phyloP scores from a whole-genome alignment of 2,113 vertebrate species.

The Ciconia boyciana region DNA sequence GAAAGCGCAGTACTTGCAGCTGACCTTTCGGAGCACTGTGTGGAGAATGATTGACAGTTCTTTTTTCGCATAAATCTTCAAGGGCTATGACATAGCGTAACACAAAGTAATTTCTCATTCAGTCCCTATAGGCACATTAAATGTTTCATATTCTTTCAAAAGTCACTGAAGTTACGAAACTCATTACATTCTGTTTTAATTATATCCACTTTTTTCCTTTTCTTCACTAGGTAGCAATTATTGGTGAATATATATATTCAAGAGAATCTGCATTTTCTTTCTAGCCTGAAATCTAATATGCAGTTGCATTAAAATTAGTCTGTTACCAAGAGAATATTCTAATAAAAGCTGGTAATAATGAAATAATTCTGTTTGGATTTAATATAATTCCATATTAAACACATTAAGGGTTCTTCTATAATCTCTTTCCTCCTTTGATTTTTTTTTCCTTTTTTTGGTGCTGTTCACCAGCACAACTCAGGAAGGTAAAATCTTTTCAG shows the following conservation, averaged over 20 bases:
- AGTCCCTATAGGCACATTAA: conserved; percentile 19
- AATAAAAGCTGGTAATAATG: conserved; percentile 61
- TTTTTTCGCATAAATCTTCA: neutral
- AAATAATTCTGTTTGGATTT: conserved; percentile 60
- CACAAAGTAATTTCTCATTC: conserved; percentile 4
- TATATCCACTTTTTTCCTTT: neutral
- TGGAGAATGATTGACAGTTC: neutral
- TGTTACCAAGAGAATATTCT: conserved; percentile 62
- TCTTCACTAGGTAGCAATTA: conserved; percentile 30
- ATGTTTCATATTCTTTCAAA: conserved; percentile 39
- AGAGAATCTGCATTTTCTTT: conserved; percentile 47
- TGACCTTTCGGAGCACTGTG: neutral
- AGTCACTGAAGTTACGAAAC: conserved; percentile 53
- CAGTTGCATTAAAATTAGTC: conserved; percentile 52
- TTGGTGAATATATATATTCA: conserved; percentile 17
- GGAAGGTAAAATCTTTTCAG: neutral
- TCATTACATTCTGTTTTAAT: conserved; percentile 47
- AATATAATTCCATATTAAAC: conserved; percentile 63
- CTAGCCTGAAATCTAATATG: conserved; percentile 53
- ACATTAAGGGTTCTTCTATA: neutral
- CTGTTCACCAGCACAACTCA: neutral
- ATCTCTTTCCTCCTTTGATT: neutral
- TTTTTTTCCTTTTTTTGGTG: neutral
- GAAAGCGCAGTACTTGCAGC: neutral
- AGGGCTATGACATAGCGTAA: neutral